Evolutionary conservation across 1,140 invertebrate genomes (phyloP).

Genomic region (Brachionus rubens): DNA sequence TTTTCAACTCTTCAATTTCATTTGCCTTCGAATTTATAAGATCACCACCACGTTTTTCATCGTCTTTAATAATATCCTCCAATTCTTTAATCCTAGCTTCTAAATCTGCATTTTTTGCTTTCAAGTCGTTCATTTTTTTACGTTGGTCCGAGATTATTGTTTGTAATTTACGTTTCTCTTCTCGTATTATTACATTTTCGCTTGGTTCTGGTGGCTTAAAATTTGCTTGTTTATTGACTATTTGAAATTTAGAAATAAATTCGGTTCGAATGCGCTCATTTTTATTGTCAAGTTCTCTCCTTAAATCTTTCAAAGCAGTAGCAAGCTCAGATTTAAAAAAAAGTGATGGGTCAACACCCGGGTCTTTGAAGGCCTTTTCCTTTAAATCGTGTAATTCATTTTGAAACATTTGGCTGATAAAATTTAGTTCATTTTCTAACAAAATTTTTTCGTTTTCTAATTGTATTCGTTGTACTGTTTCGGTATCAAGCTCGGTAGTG

Average conservation of each 20-base stretch:
- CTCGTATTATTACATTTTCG: conserved; percentile 11
- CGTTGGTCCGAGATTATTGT: conserved; percentile 23
- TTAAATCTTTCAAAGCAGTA: conserved; percentile 63
- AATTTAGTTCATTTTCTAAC: conserved; percentile 43
- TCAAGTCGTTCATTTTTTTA: conserved; percentile 19
- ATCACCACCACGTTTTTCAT: not conserved
- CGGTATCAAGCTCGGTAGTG: conserved; percentile 49
- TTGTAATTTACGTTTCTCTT: conserved; percentile 37
- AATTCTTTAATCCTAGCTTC: conserved; percentile 45
- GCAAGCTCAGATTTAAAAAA: conserved; percentile 59
- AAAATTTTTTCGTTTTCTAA: conserved; percentile 41
- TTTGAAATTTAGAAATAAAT: conserved; percentile 43
- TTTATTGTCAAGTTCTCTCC: conserved; percentile 60
- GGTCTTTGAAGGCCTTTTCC: not conserved
- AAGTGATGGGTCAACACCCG: conserved; percentile 29
- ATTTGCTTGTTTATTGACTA: not conserved
- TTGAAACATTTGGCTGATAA: conserved; percentile 41
- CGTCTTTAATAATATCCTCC: conserved; percentile 13
- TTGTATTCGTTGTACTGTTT: conserved; percentile 39
- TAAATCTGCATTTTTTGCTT: conserved; percentile 39
- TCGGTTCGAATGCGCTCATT: conserved; percentile 45
- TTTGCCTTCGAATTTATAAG: conserved; percentile 26
- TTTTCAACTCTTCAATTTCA: conserved; percentile 40
- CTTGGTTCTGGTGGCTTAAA: not conserved
- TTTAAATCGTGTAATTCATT: conserved; percentile 46